These are phyloP conservation scores for Lordiphosa fenestrarum DNA, from an alignment of 2,888 invertebrate genomes.

Conservation along the genomic window DNA sequence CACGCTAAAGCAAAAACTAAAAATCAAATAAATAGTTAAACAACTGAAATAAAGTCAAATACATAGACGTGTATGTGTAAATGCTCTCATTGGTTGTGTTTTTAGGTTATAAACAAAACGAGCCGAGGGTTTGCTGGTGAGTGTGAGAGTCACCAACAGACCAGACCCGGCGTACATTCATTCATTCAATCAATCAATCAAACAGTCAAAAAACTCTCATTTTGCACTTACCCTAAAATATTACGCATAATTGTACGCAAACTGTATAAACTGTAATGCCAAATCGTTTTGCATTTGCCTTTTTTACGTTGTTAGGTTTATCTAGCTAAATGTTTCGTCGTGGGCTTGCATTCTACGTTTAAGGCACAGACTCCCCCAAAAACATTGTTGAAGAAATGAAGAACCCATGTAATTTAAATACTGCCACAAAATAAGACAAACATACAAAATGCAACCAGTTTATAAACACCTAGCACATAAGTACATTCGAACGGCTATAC, in stretches of 20 bases:
- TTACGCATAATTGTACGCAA: conserved; percentile 19
- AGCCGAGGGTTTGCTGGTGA: conserved; percentile 50
- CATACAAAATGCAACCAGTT: conserved; percentile 33
- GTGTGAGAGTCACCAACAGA: conserved; percentile 30
- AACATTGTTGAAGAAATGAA: conserved; percentile 16
- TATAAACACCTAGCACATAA: conserved; percentile 24
- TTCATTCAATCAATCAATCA: conserved; percentile 38
- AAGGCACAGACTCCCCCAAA: conserved; percentile 11
- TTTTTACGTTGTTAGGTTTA: conserved; percentile 47
- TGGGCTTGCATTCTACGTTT: conserved; percentile 44
- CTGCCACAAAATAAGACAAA: conserved; percentile 74
- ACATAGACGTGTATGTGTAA: conserved; percentile 65
- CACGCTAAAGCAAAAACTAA: conserved; percentile 68
- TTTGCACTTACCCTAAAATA: conserved; percentile 46
- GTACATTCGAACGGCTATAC: conserved; percentile 30
- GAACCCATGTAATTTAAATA: conserved; percentile 70
- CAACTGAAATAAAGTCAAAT: conserved; percentile 53
- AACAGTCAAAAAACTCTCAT: conserved; percentile 42
- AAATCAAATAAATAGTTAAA: conserved; percentile 32
- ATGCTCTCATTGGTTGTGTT: conserved; percentile 81
- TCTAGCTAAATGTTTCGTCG: conserved; percentile 64
- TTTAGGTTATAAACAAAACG: conserved; percentile 77
- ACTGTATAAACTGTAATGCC: conserved; percentile 59
- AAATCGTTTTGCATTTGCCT: conserved; percentile 73
- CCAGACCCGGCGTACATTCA: conserved; percentile 48